Base-by-base conservation (phyloP, 2,113 vertebrate species). In the pig (Sus scrofa) region DNA sequence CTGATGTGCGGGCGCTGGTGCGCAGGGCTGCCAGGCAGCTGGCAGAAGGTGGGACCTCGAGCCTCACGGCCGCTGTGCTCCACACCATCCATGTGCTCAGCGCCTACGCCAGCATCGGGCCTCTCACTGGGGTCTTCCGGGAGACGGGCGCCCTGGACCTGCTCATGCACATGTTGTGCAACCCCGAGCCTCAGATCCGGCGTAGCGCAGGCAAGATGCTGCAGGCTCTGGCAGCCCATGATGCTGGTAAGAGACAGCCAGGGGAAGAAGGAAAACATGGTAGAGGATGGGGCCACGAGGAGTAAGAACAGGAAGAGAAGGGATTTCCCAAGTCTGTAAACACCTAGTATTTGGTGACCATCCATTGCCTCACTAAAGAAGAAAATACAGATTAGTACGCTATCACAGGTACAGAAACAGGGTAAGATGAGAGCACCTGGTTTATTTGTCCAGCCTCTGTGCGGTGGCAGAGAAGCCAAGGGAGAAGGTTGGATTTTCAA, bases 1-100 rank as follows among this genome's bases (percentile, higher is more conserved):
- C 99, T 0, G 99, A 99, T 1, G 99, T 99, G 14, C 98, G 99
- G 98, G 99, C 98, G 52, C 98, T 99, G 97, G 99, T 99, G 67
- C 98, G 89, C 14, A 98, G 99, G 34, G 99, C 99, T 2, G 77
- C 98, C 83, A 98, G 99, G 88, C 99, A 99, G 98, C 98, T 99
- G 99, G 98, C 98, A 4, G 98, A 99, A 96, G 98, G 98, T 8
- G 98, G 99, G 95, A 97, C 98, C 67, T 98, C 98, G 1, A 98
- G 99, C 54, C 93, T 98, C 1, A 97, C 97, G 63, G 95, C 99
- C n/a, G 98, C 99, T 94, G 97, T 99, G 93, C 99, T 99, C 1
- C 99, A 99, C 98, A 99, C 99, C 91, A 98, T 99, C 96, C 99
- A 99, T 0, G 99, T 99, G 98, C 99, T 99, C 95, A 99, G 99